Base-by-base conservation (phyloP, 2,888 invertebrate species). In the Pterobdella sp. region DNA sequence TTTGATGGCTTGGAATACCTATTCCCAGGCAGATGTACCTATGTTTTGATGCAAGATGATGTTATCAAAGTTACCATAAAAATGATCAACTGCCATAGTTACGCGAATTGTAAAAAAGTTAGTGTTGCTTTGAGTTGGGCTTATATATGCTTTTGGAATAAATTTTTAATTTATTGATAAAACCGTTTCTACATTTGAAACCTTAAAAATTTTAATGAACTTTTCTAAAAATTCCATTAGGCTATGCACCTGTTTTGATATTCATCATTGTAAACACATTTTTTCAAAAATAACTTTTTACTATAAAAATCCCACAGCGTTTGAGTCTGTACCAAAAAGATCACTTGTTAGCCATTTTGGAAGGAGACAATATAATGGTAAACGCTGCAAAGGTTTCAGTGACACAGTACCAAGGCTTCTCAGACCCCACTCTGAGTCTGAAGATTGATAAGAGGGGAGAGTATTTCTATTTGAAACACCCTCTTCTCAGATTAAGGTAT, bases 1-100 rank as follows among this genome's bases (percentile, higher is more conserved):
- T 93, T 93, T 80, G 92, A 93, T 83, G 92, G 92, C 0, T 87
- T 87, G 78, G 87, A 92, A 80, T 85, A 78, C 81, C 91, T 90
- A 80, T 90, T 91, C 79, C 86, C 89, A 65, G 87, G 88, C 0
- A 76, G 76, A 18, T 93, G 93, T 82, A 87, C 89, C 0, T 90
- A 92, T 80, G 87, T 89, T 0, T 81, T 93, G 52, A 71, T 75
- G 52, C 63, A 69, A n/a, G 29, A 37, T 1, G 52, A 69, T 14
- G 14, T 31, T 1, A 37, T 69, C 29, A 69, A 32, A 37, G 52
- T 78, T 31, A 73, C 72, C 2, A 73, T 78, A 22, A 63, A 70
- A 37, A 73, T 79, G 74, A 73, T 74, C 31, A 64, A 77, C 72
- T 79, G 79, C 64, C 32, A 75, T 71, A 71, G 67, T 32, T 75